A percentile compares a stretch with the other conserved stretches of the same genome.
Conservation (phyloP, 1,140 invertebrate genomes). For the Parasteatoda tepidariorum region DNA sequence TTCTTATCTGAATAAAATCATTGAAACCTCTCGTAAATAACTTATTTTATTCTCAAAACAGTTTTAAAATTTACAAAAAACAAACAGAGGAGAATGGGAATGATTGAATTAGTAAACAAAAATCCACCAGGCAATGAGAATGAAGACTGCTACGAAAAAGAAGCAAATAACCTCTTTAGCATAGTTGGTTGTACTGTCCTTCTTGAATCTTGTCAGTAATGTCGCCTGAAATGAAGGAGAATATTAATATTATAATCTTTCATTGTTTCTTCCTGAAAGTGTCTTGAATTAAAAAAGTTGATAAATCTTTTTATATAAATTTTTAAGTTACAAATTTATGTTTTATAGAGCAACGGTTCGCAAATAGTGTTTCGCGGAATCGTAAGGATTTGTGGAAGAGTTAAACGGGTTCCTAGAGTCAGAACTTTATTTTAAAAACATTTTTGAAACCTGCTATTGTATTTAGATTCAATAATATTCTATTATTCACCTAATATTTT, state of each 20-base stretch:
- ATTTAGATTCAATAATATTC: too few species aligned
- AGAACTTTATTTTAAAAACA: too few species aligned
- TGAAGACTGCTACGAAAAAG: constrained; percentile 31
- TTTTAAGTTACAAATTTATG: too few species aligned
- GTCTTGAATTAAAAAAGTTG: too few species aligned
- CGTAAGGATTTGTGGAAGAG: too few species aligned
- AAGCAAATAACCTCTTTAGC: constrained; percentile 39
- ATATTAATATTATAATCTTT: neutral
- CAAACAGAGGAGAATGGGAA: neutral
- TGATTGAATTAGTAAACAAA: constrained; percentile 8
- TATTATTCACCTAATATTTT: too few species aligned
- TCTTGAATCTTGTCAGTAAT: constrained; percentile 48
- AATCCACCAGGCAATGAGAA: constrained; percentile 39
- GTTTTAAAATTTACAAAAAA: constrained; percentile 32
- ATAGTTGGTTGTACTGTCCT: constrained; percentile 27
- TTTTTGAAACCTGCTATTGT: too few species aligned
- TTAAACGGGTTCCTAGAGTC: too few species aligned
- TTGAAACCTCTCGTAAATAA: constrained; percentile 43
- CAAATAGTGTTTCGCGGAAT: too few species aligned
- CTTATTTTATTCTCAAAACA: constrained; percentile 57
- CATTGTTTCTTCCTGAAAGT: neutral
- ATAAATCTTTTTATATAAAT: too few species aligned
- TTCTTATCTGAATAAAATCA: too few species aligned
- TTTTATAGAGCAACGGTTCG: too few species aligned
- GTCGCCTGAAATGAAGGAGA: constrained; percentile 28